phyloP scores from a whole-genome alignment of 2,797 vertebrate species.

The Periparus ater region DNA sequence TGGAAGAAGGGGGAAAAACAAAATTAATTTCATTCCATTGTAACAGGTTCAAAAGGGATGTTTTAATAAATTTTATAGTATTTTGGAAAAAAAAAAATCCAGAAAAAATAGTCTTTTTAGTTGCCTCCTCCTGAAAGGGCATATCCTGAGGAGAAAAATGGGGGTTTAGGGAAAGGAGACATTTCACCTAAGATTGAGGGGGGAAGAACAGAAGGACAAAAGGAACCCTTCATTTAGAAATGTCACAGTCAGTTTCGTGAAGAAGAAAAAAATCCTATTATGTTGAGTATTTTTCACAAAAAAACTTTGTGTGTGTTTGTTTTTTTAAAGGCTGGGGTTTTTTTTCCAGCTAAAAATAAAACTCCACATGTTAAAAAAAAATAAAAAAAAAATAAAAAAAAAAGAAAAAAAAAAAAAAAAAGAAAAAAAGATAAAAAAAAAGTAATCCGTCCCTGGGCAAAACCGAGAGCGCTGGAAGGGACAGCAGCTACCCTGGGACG shows the following conservation, averaged over 20 bases:
- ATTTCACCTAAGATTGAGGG: background rate
- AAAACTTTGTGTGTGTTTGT: background rate
- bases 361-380: background rate
- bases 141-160: background rate
- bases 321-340: background rate
- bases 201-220: background rate
- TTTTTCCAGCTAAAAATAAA: slow-evolving; percentile 42
- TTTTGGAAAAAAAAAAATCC: background rate
- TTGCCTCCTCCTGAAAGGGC: background rate
- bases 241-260: background rate
- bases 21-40: background rate
- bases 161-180: background rate
- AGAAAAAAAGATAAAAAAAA: background rate
- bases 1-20: background rate
- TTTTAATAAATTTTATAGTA: background rate
- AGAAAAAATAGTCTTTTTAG: background rate
- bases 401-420: background rate
- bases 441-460: background rate
- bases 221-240: slow-evolving; percentile 25
- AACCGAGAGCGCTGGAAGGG: background rate
- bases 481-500: background rate
- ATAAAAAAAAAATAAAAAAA: background rate
- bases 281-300: background rate
- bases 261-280: slow-evolving; percentile 25
- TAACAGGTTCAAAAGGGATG: background rate